A percentile compares a stretch with the other conserved stretches of the same genome.
Conservation (phyloP, 2,113 vertebrate species). For the Monopterus albus region DNA sequence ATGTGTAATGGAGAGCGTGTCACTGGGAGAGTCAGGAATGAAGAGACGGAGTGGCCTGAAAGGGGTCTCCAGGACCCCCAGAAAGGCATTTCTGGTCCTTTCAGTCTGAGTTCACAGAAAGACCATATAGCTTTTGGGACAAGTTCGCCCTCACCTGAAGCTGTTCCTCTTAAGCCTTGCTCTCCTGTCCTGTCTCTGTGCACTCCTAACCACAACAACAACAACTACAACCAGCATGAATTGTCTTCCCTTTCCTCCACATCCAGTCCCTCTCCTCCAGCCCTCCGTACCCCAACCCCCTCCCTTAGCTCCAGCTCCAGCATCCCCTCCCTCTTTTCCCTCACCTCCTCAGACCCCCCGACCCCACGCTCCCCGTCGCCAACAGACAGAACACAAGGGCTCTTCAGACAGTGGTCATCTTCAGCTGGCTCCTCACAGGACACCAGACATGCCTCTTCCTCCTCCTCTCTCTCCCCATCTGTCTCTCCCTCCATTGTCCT, state of each 20-base stretch:
- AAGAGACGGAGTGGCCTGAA: slow-evolving; percentile 50
- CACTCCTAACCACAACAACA: slow-evolving; percentile 48
- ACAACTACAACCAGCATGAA: slow-evolving; percentile 49
- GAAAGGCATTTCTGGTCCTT: slow-evolving; percentile 45
- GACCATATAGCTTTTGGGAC: slow-evolving; percentile 69
- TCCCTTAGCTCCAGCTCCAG: slow-evolving; percentile 74
- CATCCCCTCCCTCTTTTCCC: slow-evolving; percentile 67
- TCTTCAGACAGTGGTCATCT: slow-evolving; percentile 63
- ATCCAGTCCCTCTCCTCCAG: slow-evolving; percentile 58
- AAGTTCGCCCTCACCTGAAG: slow-evolving; percentile 21
- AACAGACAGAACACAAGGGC: slow-evolving; percentile 43
- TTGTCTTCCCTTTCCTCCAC: slow-evolving; percentile 29
- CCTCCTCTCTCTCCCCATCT: slow-evolving; percentile 62
- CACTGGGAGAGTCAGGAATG: slow-evolving; percentile 29
- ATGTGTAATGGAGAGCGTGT: slow-evolving; percentile 44
- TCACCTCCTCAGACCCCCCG: slow-evolving; percentile 62
- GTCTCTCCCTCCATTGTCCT: slow-evolving; percentile 76
- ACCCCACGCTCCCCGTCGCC: slow-evolving; percentile 69
- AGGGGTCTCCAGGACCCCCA: slow-evolving; percentile 40
- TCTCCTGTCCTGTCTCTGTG: slow-evolving; percentile 20
- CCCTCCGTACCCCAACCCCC: slow-evolving; percentile 46
- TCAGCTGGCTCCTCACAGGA: slow-evolving; percentile 63
- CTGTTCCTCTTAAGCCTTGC: background rate
- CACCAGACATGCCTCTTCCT: slow-evolving; percentile 66
- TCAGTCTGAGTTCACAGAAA: slow-evolving; percentile 64